phyloP scores from a whole-genome alignment of 2,888 invertebrate species.

The Tryphoninae sp. region DNA sequence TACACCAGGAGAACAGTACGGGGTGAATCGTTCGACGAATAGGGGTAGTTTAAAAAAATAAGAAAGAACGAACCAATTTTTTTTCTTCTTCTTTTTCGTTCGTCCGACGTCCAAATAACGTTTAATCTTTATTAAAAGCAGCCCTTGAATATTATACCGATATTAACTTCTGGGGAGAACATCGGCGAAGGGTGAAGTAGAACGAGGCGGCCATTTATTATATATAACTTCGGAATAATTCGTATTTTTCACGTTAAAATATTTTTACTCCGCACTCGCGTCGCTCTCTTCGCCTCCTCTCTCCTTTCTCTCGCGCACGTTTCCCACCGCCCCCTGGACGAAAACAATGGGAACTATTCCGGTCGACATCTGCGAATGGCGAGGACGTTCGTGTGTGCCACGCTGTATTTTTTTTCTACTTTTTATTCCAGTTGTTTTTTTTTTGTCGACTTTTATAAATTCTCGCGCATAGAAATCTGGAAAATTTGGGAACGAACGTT shows the following conservation, averaged over 20 bases:
- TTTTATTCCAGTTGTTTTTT: neutral
- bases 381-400: neutral
- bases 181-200: constrained; percentile 3
- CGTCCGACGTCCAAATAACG: too few species aligned
- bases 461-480: constrained; percentile 44
- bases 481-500: constrained; percentile 35
- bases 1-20: too few species aligned
- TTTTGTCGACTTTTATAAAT: constrained; percentile 25
- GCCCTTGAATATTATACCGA: neutral
- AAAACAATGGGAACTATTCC: constrained; percentile 51
- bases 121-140: too few species aligned
- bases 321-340: neutral
- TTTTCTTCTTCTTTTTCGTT: too few species aligned
- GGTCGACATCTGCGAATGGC: constrained; percentile 24
- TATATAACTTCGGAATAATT: constrained; percentile 29
- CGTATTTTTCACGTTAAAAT: constrained; percentile 33
- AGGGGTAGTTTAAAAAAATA: too few species aligned
- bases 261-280: constrained; percentile 6
- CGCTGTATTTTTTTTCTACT: too few species aligned
- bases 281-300: constrained; percentile 27
- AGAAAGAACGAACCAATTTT: too few species aligned
- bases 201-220: constrained; percentile 27
- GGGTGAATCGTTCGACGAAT: too few species aligned
- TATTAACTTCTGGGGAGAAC: constrained; percentile 1
- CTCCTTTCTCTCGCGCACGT: constrained; percentile 2